Conservation (phyloP, 2,113 vertebrate genomes). For the Bombycilla garrulus region DNA sequence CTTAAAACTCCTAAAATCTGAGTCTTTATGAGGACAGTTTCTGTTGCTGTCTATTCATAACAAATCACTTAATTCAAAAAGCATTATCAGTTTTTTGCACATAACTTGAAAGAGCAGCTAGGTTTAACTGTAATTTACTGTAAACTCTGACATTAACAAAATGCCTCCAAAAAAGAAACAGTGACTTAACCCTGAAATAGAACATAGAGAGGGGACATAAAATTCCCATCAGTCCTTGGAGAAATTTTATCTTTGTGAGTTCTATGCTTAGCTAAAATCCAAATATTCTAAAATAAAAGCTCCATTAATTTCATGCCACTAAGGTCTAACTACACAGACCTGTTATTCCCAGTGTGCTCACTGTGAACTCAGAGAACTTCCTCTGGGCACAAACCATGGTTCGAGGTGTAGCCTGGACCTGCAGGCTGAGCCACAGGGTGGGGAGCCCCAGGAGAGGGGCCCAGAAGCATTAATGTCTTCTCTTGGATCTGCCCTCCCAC, state of each 20-base stretch:
- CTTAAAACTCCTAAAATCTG: not conserved
- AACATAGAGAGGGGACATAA: not conserved
- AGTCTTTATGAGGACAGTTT: not conserved
- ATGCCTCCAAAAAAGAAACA: not conserved
- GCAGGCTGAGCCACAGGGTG: not conserved
- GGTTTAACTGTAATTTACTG: not conserved
- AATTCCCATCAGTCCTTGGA: not conserved
- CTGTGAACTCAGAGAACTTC: not conserved
- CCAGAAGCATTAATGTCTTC: not conserved
- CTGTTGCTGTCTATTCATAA: not conserved
- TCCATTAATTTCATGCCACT: not conserved
- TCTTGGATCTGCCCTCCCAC: not conserved
- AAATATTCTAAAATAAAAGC: not conserved
- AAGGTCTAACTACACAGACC: not conserved
- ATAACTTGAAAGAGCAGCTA: not conserved
- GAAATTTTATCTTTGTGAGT: not conserved
- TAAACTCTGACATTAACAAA: not conserved
- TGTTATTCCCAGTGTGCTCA: not conserved
- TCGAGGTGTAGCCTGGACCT: not conserved
- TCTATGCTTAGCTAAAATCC: not conserved
- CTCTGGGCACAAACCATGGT: not conserved
- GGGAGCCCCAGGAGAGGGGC: accelerated
- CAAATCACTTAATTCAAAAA: not conserved
- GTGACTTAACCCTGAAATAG: not conserved
- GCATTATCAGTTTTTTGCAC: not conserved